Evolutionary conservation across 2,113 vertebrate genomes (phyloP).

Genomic region (Hymenochirus boettgeri): DNA sequence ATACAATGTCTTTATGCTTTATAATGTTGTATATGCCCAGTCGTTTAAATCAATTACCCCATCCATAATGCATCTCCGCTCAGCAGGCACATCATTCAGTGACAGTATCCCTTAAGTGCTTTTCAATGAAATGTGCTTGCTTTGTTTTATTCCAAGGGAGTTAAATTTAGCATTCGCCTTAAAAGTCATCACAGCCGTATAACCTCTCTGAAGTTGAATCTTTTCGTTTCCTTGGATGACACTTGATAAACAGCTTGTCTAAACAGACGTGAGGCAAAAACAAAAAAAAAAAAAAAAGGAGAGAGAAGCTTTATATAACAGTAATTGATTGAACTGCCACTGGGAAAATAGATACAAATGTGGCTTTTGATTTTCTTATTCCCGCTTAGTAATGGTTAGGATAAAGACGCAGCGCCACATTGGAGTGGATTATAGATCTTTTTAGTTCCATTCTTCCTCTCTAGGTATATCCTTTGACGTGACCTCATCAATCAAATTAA

Average conservation of each 20-base stretch:
- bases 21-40: too few relatives aligned
- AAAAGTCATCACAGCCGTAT: too few relatives aligned
- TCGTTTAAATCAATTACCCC: too few relatives aligned
- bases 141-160: too few relatives aligned
- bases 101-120: too few relatives aligned
- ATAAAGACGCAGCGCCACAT: conserved; percentile 13
- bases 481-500: conserved; percentile 59
- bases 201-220: too few relatives aligned
- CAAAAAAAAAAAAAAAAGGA: too few relatives aligned
- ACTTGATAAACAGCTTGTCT: conserved; percentile 36
- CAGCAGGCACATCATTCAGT: too few relatives aligned
- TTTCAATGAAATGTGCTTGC: too few relatives aligned
- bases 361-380: conserved; percentile 34
- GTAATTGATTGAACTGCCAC: conserved; percentile 41
- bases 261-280: conserved; percentile 29
- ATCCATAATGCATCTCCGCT: too few relatives aligned
- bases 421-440: conserved; percentile 19
- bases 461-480: conserved; percentile 47
- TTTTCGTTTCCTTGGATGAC: conserved; percentile 14
- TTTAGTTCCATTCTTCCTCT: conserved; percentile 35
- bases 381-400: conserved; percentile 21
- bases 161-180: too few relatives aligned
- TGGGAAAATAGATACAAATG: conserved; percentile 37
- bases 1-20: too few relatives aligned
- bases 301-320: conserved; percentile 26